A percentile compares a stretch with the other conserved stretches of the same genome.
Evolutionary conservation across 2,888 invertebrate species (phyloP).

Genomic region (Adelognathus sp.): DNA sequence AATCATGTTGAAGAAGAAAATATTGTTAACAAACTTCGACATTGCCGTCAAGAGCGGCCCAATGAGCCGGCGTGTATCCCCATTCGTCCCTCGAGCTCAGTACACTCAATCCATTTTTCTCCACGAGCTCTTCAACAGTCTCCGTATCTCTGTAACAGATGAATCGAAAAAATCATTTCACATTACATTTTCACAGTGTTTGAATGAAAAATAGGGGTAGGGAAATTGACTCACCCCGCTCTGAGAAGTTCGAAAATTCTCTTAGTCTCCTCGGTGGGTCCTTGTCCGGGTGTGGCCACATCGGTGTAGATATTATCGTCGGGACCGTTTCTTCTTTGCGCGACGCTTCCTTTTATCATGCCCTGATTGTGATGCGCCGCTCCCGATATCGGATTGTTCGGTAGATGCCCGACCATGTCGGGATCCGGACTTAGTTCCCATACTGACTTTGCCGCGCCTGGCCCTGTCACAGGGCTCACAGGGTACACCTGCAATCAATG

Average conservation of each 20-base stretch:
- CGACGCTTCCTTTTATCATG: slow-evolving; percentile 63
- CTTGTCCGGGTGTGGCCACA: slow-evolving; percentile 74
- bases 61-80: slow-evolving; percentile 96
- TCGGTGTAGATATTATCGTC: slow-evolving; percentile 77
- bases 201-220: background rate
- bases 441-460: slow-evolving; percentile 94
- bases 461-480: slow-evolving; percentile 84
- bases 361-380: slow-evolving; percentile 70
- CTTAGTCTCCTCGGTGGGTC: slow-evolving; percentile 82
- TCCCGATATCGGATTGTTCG: slow-evolving; percentile 76
- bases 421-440: slow-evolving; percentile 87
- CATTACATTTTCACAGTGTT: too few species aligned
- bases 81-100: slow-evolving; percentile 93
- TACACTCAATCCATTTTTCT: slow-evolving; percentile 88
- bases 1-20: background rate
- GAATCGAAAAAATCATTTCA: background rate
- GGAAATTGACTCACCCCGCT: slow-evolving; percentile 85
- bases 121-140: slow-evolving; percentile 92
- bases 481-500: slow-evolving; percentile 74
- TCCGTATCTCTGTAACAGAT: slow-evolving; percentile 86
- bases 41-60: slow-evolving; percentile 95
- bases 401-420: slow-evolving; percentile 79
- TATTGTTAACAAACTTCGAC: slow-evolving; percentile 84
- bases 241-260: slow-evolving; percentile 93
- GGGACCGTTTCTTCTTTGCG: slow-evolving; percentile 71